A percentile compares a stretch with the other conserved stretches of the same genome.
Conservation (phyloP, 2,113 vertebrate species). For the Eclectus roratus region DNA sequence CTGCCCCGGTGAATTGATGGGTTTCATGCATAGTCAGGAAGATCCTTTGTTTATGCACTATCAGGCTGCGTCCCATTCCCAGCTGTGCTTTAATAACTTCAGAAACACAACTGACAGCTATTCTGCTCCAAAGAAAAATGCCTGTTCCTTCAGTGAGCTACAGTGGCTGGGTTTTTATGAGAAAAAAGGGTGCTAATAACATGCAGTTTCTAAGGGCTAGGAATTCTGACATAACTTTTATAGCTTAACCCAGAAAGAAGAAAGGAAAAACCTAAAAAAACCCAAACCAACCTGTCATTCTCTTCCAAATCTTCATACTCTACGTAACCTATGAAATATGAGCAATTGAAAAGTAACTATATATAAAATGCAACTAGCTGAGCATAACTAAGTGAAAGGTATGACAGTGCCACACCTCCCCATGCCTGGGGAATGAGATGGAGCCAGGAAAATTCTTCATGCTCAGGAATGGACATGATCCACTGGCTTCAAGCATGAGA, state of each 20-base stretch:
- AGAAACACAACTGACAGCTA: neutral
- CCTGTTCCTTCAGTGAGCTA: neutral
- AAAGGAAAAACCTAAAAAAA: neutral
- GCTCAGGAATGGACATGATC: neutral
- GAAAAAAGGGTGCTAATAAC: neutral
- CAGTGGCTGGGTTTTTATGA: neutral
- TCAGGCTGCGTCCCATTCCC: neutral
- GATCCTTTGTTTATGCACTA: neutral
- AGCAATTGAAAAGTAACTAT: neutral
- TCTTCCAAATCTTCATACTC: neutral
- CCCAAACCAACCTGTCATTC: neutral
- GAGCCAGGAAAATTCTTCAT: neutral
- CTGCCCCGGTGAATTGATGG: neutral
- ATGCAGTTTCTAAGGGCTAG: neutral
- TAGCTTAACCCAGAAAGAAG: neutral
- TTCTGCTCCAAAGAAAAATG: neutral
- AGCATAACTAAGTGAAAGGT: neutral
- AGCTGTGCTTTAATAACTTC: neutral
- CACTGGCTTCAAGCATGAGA: accelerated
- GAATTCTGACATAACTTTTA: neutral
- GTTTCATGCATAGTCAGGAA: neutral
- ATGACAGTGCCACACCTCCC: neutral
- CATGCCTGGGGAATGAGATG: accelerated
- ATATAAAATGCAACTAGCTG: neutral
- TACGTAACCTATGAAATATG: neutral